A percentile compares a stretch with the other conserved stretches of the same genome.
Conservation (phyloP, 2,797 vertebrate species). For the Lacerta bilineata region DNA sequence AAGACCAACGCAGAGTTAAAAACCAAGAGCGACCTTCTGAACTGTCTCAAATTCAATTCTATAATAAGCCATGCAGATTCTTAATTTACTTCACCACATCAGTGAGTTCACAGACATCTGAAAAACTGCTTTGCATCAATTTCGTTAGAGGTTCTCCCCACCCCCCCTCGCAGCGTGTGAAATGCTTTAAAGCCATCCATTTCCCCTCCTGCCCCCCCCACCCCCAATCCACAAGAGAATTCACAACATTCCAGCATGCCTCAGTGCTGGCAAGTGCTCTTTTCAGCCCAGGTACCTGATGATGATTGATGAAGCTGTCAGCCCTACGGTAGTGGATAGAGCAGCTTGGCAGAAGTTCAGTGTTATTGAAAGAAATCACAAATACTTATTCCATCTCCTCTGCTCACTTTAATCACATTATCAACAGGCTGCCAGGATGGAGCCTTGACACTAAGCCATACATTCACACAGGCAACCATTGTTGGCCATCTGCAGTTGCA, state of each 20-base stretch:
- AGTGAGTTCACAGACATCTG: conserved; percentile 47
- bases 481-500: conserved; percentile 72
- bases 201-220: conserved; percentile 59
- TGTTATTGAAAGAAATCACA: conserved; percentile 84
- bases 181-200: conserved; percentile 68
- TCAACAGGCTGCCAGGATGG: conserved; percentile 85
- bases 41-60: conserved; percentile 1
- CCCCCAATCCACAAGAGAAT: conserved; percentile 75
- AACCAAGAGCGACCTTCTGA: neutral
- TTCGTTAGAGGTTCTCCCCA: conserved; percentile 56
- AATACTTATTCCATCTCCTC: conserved; percentile 87
- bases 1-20: conserved; percentile 10
- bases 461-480: conserved; percentile 82
- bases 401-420: conserved; percentile 84
- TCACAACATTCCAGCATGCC: conserved; percentile 79
- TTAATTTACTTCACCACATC: conserved; percentile 29
- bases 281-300: conserved; percentile 74
- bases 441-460: conserved; percentile 82
- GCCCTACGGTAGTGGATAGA: conserved; percentile 77
- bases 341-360: conserved; percentile 80
- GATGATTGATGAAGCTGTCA: conserved; percentile 83
- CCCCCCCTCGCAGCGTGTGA: conserved; percentile 57
- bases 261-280: conserved; percentile 73
- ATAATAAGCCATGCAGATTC: conserved; percentile 19
- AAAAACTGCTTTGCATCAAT: conserved; percentile 57